Evolutionary conservation across 2,888 invertebrate genomes (phyloP), one percentile per base, ranked within the genome.

Genomic region (Scaptodrosophila latifasciaeformis): DNA sequence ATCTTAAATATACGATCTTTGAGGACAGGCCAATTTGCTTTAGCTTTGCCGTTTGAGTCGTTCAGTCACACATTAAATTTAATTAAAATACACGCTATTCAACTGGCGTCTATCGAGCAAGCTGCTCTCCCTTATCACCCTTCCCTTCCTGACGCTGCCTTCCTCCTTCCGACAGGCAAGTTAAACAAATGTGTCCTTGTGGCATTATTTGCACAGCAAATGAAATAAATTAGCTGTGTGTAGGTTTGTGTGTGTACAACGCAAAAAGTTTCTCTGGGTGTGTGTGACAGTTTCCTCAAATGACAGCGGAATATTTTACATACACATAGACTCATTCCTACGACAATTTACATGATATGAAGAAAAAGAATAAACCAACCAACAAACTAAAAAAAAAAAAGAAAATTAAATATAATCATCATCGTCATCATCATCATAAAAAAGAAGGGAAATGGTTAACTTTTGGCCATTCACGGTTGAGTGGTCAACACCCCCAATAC

Each of bases 81-180:
- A 47, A 64, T 59, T 59, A 51, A 53, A 65, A 59, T 58, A 49
- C 62, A 49, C 52, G 39, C 55, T n/a, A 61, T 53, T 58, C 54
- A 52, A 54, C 59, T 34, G 34, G 13, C 34, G 34, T 12, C 15
- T 34, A n/a, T n/a, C n/a, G n/a, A n/a, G n/a, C n/a, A n/a, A n/a
- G n/a, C n/a, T n/a, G n/a, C n/a, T n/a, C n/a, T n/a, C n/a, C n/a
- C n/a, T n/a, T n/a, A n/a, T n/a, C n/a, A n/a, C n/a, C n/a, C n/a
- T n/a, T n/a, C n/a, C n/a, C n/a, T n/a, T n/a, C n/a, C n/a, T n/a
- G n/a, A n/a, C n/a, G 24, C 24, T 3, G 24, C 24, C 24, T 5
- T 3, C 24, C 24, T 7, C 3, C 24, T 7, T 3, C 24, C 24
- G 4, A 24, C 24, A n/a, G 24, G 24, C 24, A 24, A 24, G 13